These are phyloP conservation scores for Scomber japonicus DNA, from an alignment of 2,113 vertebrate species.

Conservation along the genomic window DNA sequence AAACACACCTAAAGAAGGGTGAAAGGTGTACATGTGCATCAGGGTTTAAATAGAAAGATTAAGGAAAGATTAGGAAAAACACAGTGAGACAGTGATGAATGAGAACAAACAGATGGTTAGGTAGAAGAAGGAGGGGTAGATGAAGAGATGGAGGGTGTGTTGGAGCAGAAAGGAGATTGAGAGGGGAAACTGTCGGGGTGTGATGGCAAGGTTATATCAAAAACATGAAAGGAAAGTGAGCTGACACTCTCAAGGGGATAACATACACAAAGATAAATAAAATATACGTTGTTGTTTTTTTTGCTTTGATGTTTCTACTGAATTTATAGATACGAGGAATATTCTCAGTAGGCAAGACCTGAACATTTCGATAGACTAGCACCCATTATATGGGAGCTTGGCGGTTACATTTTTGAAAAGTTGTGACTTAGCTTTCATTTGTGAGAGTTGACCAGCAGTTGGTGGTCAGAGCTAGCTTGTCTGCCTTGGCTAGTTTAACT, in stretches of 20 bases:
- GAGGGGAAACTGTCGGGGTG: slow-evolving; percentile 12
- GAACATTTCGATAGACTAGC: too few relatives aligned
- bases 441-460: too few relatives aligned
- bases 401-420: too few relatives aligned
- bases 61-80: slow-evolving; percentile 41
- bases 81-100: slow-evolving; percentile 50
- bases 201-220: slow-evolving; percentile 40
- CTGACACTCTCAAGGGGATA: slow-evolving; percentile 35
- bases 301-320: neutral
- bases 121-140: slow-evolving; percentile 22
- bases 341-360: neutral
- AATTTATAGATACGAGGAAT: neutral
- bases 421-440: too few relatives aligned
- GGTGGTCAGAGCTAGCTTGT: too few relatives aligned
- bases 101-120: slow-evolving; percentile 57
- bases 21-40: neutral
- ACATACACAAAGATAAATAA: neutral
- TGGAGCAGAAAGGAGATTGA: slow-evolving; percentile 38
- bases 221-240: slow-evolving; percentile 15
- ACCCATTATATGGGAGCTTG: too few relatives aligned
- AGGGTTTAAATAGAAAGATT: slow-evolving; percentile 27
- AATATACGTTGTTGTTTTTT: neutral
- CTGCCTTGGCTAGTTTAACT: too few relatives aligned
- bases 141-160: slow-evolving; percentile 43
- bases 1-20: neutral